Evolutionary conservation across 2,888 invertebrate species (phyloP), one percentile per base, ranked within the genome.

Genomic region (Thalpophila matura): DNA sequence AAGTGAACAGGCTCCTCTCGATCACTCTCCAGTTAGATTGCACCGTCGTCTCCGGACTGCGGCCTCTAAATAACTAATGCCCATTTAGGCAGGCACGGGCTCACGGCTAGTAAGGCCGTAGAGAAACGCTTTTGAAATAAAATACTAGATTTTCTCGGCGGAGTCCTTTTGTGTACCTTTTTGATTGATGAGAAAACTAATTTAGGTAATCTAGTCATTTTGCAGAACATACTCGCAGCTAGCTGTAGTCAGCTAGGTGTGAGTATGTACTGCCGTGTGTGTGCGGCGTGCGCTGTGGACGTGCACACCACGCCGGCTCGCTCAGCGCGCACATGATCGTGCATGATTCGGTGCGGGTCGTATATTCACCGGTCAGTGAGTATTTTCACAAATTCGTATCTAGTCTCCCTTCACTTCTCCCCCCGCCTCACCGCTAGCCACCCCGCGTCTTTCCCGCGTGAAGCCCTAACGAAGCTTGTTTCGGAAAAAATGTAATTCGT

Each of bases 401-500:
- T 9, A 0, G 7, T 12, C 26, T 10, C 12, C 10, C n/a, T n/a
- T n/a, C n/a, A n/a, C n/a, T n/a, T 27, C 12, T 3, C 51, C 2
- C 2, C 16, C 2, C n/a, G 2, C 40, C 1, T 24, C 4, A n/a
- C 26, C n/a, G 1, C 24, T n/a, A n/a, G n/a, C n/a, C n/a, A 4
- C 45, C 18, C 35, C 35, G n/a, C 38, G 9, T 20, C 2, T 24
- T n/a, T 29, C 29, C 9, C 14, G 12, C 12, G 24, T 24, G 22
- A 49, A 22, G 26, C 18, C 42, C 45, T 54, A 54, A 61, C 55
- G 33, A 55, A 65, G 33, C 62, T 55, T 50, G 46, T 65, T 61
- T 46, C 29, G 14, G 14, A 55, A 64, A 61, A 55, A 61, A 33
- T 33, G 45, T 61, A 33, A 50, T 61, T 40, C 33, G 47, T 20